Conservation (phyloP, 64 coral and sea anemone genomes). For the Dendrophyllia cribrosa region DNA sequence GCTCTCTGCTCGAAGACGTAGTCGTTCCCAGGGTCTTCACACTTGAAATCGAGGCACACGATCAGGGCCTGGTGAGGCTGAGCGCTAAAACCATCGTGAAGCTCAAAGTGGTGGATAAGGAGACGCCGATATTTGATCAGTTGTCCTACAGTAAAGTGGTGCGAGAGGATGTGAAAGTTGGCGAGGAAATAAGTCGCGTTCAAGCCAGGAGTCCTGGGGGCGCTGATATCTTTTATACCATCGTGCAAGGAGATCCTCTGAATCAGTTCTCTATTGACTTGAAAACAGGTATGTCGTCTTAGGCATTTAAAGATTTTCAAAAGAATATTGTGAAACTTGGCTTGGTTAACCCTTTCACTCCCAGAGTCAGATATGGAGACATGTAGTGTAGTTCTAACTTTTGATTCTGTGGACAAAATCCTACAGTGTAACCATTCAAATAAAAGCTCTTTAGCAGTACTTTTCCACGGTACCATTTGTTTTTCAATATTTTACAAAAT, state of each 20-base stretch:
- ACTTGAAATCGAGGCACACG: conserved; percentile 76
- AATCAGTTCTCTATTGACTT: conserved; percentile 91
- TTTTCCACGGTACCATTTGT: too few relatives aligned
- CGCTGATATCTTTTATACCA: conserved; percentile 71
- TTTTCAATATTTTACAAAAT: too few relatives aligned
- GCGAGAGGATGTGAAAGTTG: conserved; percentile 58
- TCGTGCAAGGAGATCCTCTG: conserved; percentile 76
- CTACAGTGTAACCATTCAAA: too few relatives aligned
- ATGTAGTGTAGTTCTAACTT: too few relatives aligned
- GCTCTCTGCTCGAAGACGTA: conserved; percentile 50
- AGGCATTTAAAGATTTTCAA: not conserved
- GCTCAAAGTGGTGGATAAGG: conserved; percentile 89
- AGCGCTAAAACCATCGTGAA: conserved; percentile 61
- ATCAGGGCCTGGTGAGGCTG: conserved; percentile 57
- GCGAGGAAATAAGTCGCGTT: conserved; percentile 42
- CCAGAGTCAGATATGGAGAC: too few relatives aligned
- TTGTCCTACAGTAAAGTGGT: conserved; percentile 62
- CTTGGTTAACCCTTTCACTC: too few relatives aligned
- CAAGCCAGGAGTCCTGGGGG: conserved; percentile 84
- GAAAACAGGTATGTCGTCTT: conserved; percentile 64
- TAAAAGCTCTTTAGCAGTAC: too few relatives aligned
- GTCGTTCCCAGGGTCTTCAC: conserved; percentile 65
- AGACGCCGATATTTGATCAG: conserved; percentile 90
- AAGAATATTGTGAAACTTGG: not conserved
- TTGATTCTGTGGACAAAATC: too few relatives aligned